These are phyloP conservation scores for Bubo scandiacus DNA, from an alignment of 2,113 vertebrate genomes.

Conservation along the genomic window DNA sequence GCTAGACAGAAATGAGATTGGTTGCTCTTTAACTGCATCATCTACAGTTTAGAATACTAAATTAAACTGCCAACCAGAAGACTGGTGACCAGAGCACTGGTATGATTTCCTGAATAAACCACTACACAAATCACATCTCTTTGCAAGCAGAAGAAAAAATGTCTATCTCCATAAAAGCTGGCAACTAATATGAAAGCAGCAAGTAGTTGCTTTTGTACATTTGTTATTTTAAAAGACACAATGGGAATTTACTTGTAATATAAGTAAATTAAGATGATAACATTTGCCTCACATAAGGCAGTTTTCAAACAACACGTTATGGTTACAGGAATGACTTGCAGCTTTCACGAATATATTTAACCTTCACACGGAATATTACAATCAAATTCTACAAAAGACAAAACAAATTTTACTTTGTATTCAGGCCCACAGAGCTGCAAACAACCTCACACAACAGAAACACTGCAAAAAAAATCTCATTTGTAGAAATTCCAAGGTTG, in stretches of 20 bases:
- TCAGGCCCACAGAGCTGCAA: neutral
- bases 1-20: neutral
- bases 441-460: neutral
- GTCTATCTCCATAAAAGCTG: neutral
- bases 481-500: neutral
- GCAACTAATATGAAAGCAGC: neutral
- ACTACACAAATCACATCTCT: neutral
- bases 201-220: neutral
- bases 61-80: neutral
- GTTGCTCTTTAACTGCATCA: constrained; percentile 14
- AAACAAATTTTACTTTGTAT: neutral
- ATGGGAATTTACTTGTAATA: neutral
- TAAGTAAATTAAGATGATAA: neutral
- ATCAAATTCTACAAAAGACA: neutral
- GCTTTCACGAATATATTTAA: neutral
- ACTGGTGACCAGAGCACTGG: neutral
- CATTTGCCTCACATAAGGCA: neutral
- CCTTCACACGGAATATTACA: neutral
- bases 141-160: neutral
- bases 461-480: neutral
- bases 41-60: neutral
- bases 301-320: neutral
- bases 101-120: neutral
- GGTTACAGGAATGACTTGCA: neutral
- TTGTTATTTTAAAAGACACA: neutral